A percentile compares a stretch with the other conserved stretches of the same genome.
phyloP scores from a whole-genome alignment of 92 coral and sea anemone species.

The Zoanthus sociatus region DNA sequence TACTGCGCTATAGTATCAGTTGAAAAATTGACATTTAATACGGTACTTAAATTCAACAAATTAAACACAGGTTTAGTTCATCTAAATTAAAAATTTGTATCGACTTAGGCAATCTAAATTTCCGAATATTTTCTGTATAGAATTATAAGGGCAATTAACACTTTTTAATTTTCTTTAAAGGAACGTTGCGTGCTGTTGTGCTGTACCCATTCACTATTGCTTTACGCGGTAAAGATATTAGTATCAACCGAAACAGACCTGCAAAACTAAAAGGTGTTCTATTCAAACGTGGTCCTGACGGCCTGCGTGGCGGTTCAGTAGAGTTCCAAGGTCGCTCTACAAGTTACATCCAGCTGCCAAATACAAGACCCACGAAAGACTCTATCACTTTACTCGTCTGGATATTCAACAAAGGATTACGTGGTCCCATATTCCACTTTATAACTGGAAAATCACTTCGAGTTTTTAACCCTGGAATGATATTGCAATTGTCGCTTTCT shows the following conservation, averaged over 20 bases:
- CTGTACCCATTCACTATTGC: slow-evolving; percentile 68
- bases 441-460: neutral
- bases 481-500: slow-evolving; percentile 76
- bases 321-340: slow-evolving; percentile 66
- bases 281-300: slow-evolving; percentile 69
- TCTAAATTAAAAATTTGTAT: no score
- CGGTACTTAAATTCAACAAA: no score
- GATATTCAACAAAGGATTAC: slow-evolving; percentile 69
- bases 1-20: no score
- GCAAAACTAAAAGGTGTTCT: slow-evolving; percentile 51
- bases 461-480: slow-evolving; percentile 56
- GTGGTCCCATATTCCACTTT: slow-evolving; percentile 86
- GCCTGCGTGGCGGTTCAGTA: slow-evolving; percentile 58
- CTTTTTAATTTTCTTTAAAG: neutral
- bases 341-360: slow-evolving; percentile 76
- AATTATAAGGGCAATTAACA: neutral
- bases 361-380: slow-evolving; percentile 65
- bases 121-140: no score
- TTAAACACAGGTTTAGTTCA: no score
- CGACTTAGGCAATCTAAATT: no score
- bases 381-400: slow-evolving; percentile 84
- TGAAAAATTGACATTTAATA: no score
- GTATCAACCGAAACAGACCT: slow-evolving; percentile 61
- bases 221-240: slow-evolving; percentile 62
- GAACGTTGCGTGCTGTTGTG: slow-evolving; percentile 62